phyloP scores from a whole-genome alignment of 53 echinoderm and acorn worm genomes.

The Patiria pectinifera region DNA sequence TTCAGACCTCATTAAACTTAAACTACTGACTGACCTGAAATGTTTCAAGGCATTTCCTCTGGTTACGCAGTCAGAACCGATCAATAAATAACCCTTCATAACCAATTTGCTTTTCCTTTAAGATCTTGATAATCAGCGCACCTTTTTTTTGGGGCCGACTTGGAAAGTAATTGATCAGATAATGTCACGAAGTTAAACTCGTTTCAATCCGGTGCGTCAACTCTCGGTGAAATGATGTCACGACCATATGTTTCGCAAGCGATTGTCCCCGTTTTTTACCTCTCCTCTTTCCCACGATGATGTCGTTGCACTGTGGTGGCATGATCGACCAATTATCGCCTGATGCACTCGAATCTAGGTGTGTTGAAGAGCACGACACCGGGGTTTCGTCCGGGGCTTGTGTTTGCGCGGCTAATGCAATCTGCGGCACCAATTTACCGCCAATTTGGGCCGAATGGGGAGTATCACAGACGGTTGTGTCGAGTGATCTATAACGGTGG shows the following conservation, averaged over 20 bases:
- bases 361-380: background rate
- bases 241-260: background rate
- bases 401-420: background rate
- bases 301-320: slow-evolving; percentile 15
- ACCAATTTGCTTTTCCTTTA: too few species aligned
- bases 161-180: background rate
- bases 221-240: background rate
- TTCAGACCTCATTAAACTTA: too few species aligned
- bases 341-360: background rate
- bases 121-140: too few species aligned
- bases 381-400: background rate
- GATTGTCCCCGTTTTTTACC: background rate
- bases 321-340: slow-evolving; percentile 3
- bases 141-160: too few species aligned
- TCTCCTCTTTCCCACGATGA: background rate
- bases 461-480: background rate
- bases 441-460: background rate
- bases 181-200: background rate
- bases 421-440: background rate
- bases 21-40: too few species aligned
- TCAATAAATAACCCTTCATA: too few species aligned
- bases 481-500: background rate
- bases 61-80: too few species aligned
- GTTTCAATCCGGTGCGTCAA: background rate
- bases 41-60: too few species aligned